Evolutionary conservation across 2,888 invertebrate genomes (phyloP).

Genomic region (Lamellibrachia satsuma): DNA sequence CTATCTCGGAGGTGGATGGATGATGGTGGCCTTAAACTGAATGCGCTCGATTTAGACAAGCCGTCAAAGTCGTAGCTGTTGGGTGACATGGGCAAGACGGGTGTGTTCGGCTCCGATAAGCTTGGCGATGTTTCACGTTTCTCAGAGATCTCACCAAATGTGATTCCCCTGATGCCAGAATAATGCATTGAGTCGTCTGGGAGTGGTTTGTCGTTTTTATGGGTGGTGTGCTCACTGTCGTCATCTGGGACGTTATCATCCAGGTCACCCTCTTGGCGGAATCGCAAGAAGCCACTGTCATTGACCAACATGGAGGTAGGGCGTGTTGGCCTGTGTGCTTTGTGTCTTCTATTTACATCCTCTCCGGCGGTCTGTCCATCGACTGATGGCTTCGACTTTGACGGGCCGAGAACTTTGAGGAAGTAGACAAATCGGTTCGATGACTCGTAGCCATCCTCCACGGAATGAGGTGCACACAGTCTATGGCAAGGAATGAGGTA

Average conservation of each 20-base stretch:
- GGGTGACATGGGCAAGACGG: constrained; percentile 23
- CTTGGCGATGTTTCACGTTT: not conserved
- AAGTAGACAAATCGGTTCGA: not conserved
- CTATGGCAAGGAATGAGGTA: constrained; percentile 35
- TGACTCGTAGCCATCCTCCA: not conserved
- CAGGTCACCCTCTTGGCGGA: constrained; percentile 37
- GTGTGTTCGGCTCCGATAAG: not conserved
- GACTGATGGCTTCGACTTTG: not conserved
- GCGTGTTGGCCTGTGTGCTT: constrained; percentile 54
- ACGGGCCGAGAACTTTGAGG: not conserved
- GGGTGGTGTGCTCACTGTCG: not conserved
- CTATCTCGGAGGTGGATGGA: constrained; percentile 56
- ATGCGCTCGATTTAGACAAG: constrained; percentile 49
- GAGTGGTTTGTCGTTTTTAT: not conserved
- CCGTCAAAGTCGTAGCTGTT: constrained; percentile 66
- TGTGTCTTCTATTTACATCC: constrained; percentile 14
- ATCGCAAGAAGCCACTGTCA: constrained; percentile 85
- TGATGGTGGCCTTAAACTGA: constrained; percentile 52
- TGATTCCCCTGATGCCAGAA: not conserved
- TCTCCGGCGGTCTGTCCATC: not conserved
- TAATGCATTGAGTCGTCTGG: not conserved
- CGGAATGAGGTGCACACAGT: constrained; percentile 25
- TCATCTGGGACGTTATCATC: constrained; percentile 24
- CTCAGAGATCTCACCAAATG: not conserved
- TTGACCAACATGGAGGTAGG: constrained; percentile 82